Conservation (phyloP, 2,888 invertebrate genomes). For the Byasa hedistus region DNA sequence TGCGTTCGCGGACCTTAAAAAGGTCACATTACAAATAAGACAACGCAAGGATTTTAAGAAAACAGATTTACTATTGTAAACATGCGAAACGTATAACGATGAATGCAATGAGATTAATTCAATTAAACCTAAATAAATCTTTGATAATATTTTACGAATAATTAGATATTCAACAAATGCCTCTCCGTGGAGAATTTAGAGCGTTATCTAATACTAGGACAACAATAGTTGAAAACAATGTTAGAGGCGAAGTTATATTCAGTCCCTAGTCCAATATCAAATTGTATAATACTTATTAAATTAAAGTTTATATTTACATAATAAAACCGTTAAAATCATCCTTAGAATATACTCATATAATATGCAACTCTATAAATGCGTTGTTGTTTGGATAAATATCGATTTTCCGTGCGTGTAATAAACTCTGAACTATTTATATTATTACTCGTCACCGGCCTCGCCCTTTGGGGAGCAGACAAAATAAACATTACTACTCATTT, state of each 20-base stretch:
- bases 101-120: not conserved
- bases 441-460: slow-evolving; percentile 32
- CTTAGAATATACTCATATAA: not conserved
- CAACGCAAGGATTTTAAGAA: slow-evolving; percentile 27
- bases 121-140: too few species aligned
- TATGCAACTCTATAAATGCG: not conserved
- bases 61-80: slow-evolving; percentile 8
- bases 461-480: slow-evolving; percentile 34
- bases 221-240: slow-evolving; percentile 65
- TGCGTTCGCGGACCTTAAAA: slow-evolving; percentile 33
- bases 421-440: slow-evolving; percentile 26
- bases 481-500: slow-evolving; percentile 55
- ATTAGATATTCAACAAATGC: slow-evolving; percentile 35
- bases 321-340: too few species aligned
- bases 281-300: too few species aligned
- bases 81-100: slow-evolving; percentile 18
- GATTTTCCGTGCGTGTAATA: slow-evolving; percentile 4
- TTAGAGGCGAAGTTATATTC: slow-evolving; percentile 46
- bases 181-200: slow-evolving; percentile 42
- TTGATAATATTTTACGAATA: too few species aligned
- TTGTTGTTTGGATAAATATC: not conserved
- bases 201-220: slow-evolving; percentile 56
- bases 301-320: too few species aligned
- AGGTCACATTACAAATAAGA: slow-evolving; percentile 17
- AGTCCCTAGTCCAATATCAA: slow-evolving; percentile 61